phyloP scores from a whole-genome alignment of 2,888 invertebrate species.

The Gibbula magus region DNA sequence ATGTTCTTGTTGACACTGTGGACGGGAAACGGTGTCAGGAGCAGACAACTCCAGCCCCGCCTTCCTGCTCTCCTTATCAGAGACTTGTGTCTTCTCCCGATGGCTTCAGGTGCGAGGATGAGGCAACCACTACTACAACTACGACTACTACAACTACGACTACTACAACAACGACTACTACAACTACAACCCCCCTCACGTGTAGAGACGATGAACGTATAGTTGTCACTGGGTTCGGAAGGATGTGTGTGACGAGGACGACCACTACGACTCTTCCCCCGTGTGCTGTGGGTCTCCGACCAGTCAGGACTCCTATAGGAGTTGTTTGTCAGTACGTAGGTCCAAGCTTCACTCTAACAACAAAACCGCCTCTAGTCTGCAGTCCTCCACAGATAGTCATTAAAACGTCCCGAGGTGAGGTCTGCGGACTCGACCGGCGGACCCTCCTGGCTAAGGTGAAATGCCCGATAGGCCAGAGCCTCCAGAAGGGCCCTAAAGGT shows the following conservation, averaged over 20 bases:
- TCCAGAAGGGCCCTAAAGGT: neutral
- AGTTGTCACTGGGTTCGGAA: neutral
- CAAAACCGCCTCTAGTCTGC: constrained; percentile 16
- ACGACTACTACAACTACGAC: constrained; percentile 2
- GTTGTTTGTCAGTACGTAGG: constrained; percentile 5
- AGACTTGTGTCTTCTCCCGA: constrained; percentile 21
- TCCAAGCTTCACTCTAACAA: neutral
- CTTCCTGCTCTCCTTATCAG: constrained; percentile 38
- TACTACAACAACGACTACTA: neutral
- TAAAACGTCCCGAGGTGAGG: neutral
- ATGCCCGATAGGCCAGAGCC: constrained; percentile 17
- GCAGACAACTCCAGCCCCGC: neutral
- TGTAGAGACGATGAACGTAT: neutral
- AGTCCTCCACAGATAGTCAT: constrained; percentile 17
- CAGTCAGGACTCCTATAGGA: constrained; percentile 39
- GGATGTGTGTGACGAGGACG: neutral
- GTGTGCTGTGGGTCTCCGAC: constrained; percentile 43
- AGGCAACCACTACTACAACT: constrained; percentile 22
- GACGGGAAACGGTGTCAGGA: neutral
- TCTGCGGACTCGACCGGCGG: neutral
- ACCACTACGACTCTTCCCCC: constrained; percentile 31
- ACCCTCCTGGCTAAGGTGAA: neutral
- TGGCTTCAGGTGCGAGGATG: constrained; percentile 28
- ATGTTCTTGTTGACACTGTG: neutral
- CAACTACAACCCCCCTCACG: constrained; percentile 11